Conservation (phyloP, 1,140 invertebrate species). For the Aradophagus sp. region DNA sequence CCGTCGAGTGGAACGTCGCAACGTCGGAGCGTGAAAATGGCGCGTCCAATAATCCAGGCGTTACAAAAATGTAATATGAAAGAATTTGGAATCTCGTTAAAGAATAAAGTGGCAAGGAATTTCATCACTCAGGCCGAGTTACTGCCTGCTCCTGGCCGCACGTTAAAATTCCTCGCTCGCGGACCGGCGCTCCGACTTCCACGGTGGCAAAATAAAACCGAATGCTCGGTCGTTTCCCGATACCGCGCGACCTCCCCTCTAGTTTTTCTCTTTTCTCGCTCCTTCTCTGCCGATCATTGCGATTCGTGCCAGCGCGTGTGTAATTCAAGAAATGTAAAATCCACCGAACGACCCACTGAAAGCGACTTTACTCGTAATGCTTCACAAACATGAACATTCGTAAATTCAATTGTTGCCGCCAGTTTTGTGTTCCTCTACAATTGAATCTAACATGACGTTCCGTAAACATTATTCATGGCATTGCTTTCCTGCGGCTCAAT, state of each 20-base stretch:
- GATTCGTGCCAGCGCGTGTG: constrained; percentile 28
- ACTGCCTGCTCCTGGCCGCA: constrained; percentile 27
- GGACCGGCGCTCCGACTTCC: neutral
- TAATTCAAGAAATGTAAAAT: constrained; percentile 39
- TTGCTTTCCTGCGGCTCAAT: constrained; percentile 5
- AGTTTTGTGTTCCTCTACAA: constrained; percentile 23
- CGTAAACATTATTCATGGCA: constrained; percentile 33
- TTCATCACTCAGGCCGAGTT: constrained; percentile 21
- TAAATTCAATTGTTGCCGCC: constrained; percentile 36
- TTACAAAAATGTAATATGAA: constrained; percentile 26
- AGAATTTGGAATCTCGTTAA: constrained; percentile 22
- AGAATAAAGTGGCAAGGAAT: constrained; percentile 24
- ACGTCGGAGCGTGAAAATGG: constrained; percentile 4
- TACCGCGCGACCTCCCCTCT: too few species aligned
- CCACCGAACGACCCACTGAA: constrained; percentile 29
- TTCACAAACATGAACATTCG: constrained; percentile 35
- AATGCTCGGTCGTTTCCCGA: constrained; percentile 34
- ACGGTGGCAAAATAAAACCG: constrained; percentile 33
- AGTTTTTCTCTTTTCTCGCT: too few species aligned
- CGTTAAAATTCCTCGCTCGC: constrained; percentile 30
- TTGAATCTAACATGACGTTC: constrained; percentile 27
- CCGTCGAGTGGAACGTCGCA: too few species aligned
- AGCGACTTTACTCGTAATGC: constrained; percentile 40
- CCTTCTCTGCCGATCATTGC: constrained; percentile 25
- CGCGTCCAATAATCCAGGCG: constrained; percentile 10